Percentiles rank a stretch among this genome's conserved stretches.
phyloP scores from a whole-genome alignment of 2,113 vertebrate genomes.

The Catagonus wagneri region DNA sequence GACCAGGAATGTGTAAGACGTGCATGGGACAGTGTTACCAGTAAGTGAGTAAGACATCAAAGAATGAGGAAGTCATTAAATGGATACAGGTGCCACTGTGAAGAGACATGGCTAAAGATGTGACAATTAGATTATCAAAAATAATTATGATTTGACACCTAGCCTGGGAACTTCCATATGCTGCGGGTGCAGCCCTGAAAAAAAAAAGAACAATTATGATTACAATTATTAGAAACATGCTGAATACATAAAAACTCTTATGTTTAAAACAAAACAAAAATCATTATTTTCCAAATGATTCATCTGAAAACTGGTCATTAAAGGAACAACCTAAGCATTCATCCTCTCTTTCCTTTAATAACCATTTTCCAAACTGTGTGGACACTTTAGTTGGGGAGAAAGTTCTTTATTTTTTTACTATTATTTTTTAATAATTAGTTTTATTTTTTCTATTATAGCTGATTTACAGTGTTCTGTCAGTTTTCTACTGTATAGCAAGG shows the following conservation, averaged over 20 bases:
- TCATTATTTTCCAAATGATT: background rate
- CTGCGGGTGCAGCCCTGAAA: no score
- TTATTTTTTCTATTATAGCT: no score
- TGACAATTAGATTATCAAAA: background rate
- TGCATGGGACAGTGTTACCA: background rate
- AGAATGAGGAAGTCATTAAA: background rate
- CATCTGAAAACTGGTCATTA: background rate
- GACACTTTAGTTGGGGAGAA: background rate
- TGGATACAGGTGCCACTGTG: background rate
- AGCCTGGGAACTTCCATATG: no score
- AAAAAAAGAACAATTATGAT: no score
- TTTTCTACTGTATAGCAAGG: no score
- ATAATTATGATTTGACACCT: background rate
- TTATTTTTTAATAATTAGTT: no score
- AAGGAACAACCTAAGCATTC: conserved; percentile 1
- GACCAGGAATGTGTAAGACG: background rate
- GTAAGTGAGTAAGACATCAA: background rate
- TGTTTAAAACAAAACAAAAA: background rate
- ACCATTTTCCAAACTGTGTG: background rate
- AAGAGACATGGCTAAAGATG: background rate
- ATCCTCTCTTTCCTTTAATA: background rate
- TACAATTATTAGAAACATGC: background rate
- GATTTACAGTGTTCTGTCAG: no score
- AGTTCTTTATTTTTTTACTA: no score
- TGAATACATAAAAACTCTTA: background rate